Evolutionary conservation across 2,797 vertebrate genomes (phyloP).

Genomic region (Novumbra hubbsi): DNA sequence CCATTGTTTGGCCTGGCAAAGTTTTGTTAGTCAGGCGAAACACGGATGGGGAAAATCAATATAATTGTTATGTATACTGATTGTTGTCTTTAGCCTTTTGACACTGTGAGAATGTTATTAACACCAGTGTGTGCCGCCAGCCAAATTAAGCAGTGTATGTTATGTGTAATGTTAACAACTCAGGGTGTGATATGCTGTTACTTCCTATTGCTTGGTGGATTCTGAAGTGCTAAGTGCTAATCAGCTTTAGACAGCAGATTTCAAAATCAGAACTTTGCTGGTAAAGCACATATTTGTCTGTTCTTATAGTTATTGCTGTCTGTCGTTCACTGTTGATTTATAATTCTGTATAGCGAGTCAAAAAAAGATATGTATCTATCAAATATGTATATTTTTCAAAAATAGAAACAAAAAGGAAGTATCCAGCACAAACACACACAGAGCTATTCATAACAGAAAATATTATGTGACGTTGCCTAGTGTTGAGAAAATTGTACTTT

Average conservation of each 20-base stretch:
- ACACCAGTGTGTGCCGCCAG: slow-evolving; percentile 18
- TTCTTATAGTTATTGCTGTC: not conserved
- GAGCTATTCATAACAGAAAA: too few species aligned
- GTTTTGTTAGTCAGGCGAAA: too few species aligned
- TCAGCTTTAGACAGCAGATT: slow-evolving; percentile 7
- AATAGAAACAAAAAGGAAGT: too few species aligned
- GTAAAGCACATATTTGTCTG: not conserved
- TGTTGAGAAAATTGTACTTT: too few species aligned
- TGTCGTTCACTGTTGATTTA: not conserved
- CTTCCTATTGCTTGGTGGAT: not conserved
- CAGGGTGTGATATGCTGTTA: slow-evolving; percentile 1
- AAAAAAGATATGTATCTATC: not conserved
- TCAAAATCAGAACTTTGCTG: not conserved
- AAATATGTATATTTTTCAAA: not conserved
- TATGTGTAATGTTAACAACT: slow-evolving; percentile 17
- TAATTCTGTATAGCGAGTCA: not conserved
- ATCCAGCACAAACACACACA: too few species aligned
- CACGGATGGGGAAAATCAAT: slow-evolving; percentile 37
- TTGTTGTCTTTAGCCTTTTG: slow-evolving; percentile 28
- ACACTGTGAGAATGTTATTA: slow-evolving; percentile 28
- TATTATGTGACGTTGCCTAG: too few species aligned
- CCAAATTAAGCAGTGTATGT: slow-evolving; percentile 13
- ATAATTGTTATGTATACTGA: slow-evolving; percentile 24
- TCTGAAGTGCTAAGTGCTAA: not conserved
- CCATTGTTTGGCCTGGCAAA: too few species aligned